A percentile compares a stretch with the other conserved stretches of the same genome.
These are phyloP conservation scores for Otolemur crassicaudatus DNA, from an alignment of 2,797 vertebrate species.

Conservation along the genomic window DNA sequence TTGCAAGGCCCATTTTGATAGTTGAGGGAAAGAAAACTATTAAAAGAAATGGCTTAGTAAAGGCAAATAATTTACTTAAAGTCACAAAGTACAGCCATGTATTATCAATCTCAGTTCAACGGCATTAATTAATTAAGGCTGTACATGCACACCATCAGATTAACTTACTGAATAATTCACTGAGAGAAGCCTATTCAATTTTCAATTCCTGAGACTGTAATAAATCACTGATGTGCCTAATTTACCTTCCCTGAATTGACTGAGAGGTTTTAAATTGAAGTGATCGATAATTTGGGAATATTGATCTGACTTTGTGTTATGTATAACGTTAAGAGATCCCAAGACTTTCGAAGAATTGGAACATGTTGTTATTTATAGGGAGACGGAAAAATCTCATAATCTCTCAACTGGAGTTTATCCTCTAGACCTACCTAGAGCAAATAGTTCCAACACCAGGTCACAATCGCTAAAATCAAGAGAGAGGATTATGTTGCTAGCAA, in stretches of 20 bases:
- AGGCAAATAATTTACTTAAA: slow-evolving; percentile 50
- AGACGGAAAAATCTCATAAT: not conserved
- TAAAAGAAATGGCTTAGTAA: not conserved
- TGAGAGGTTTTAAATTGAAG: slow-evolving; percentile 63
- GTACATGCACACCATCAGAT: slow-evolving; percentile 28
- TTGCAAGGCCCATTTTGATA: not conserved
- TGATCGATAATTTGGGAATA: slow-evolving; percentile 40
- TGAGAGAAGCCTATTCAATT: slow-evolving; percentile 42
- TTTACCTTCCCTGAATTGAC: slow-evolving; percentile 37
- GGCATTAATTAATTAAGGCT: slow-evolving; percentile 53
- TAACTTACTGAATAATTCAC: slow-evolving; percentile 72
- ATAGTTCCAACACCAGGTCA: not conserved
- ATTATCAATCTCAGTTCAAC: slow-evolving; percentile 10
- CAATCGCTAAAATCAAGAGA: not conserved
- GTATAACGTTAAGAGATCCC: not conserved
- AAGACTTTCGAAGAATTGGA: not conserved
- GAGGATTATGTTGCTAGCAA: not conserved
- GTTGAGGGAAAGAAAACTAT: not conserved
- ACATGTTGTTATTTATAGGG: not conserved
- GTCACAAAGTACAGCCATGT: slow-evolving; percentile 1
- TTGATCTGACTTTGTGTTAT: not conserved
- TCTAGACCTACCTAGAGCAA: not conserved
- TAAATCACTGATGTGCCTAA: slow-evolving; percentile 48
- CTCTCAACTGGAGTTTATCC: slow-evolving; percentile 12
- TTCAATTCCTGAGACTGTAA: slow-evolving; percentile 43